Evolutionary conservation across 2,888 invertebrate species (phyloP), one percentile per base, ranked within the genome.

Genomic region (Mamestra brassicae): DNA sequence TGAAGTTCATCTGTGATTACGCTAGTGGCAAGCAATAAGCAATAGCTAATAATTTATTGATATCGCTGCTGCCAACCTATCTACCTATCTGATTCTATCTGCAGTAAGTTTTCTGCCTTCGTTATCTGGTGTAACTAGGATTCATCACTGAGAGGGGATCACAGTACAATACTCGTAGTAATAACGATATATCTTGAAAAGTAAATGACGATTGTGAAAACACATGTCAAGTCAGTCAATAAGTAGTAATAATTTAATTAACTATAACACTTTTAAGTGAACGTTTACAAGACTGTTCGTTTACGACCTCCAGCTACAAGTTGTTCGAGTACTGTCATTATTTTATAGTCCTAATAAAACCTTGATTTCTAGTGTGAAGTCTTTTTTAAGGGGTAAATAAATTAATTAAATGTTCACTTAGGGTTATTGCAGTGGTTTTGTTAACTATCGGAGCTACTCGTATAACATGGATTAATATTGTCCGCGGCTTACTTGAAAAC

Each of bases 201-300:
- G 1, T 47, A 8, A 1, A 34, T 42, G 34, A 69, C 3, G 7
- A 60, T 36, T 36, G 5, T 61, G 34, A 36, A 61, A 61, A 45
- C 70, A 58, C 36, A 60, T 45, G 45, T 70, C 52, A 61, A 70
- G 52, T 61, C n/a, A 17, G 11, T 36, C 6, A 42, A 38, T 13
- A 38, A 45, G 36, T 1, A 71, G 15, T 52, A 50, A 60, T n/a
- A 7, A 34, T 36, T 60, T 70, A 68, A 69, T 70, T 15, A 36
- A 71, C 61, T 38, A 73, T 71, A 60, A 73, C 71, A 61, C 15
- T 26, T n/a, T n/a, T 11, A 61, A 45, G 15, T 42, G n/a, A 60
- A 45, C 15, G 8, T 36, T 61, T 36, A 15, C 15, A 70, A 36
- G n/a, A 11, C 2, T 45, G 45, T 38, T 6, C 1, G 1, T 71